A percentile compares a stretch with the other conserved stretches of the same genome.
These are phyloP conservation scores for Cylas formicarius DNA, from an alignment of 1,140 invertebrate species.

Conservation along the genomic window DNA sequence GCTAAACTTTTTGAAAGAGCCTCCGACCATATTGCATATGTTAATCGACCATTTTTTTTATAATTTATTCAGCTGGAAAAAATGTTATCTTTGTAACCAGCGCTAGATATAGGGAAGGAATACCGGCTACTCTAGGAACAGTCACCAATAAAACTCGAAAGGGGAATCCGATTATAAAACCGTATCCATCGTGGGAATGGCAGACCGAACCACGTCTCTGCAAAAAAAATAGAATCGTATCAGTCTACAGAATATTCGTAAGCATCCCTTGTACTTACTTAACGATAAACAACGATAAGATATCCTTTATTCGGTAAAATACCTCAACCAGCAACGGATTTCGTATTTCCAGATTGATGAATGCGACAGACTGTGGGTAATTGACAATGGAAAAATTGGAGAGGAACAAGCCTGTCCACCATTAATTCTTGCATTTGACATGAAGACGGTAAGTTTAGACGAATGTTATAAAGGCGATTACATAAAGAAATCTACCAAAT, in stretches of 20 bases:
- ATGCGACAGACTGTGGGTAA: conserved; percentile 8
- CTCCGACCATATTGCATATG: too few species aligned
- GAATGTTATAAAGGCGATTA: too few species aligned
- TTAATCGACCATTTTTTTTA: too few species aligned
- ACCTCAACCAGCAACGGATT: too few species aligned
- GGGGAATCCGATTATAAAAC: conserved; percentile 45
- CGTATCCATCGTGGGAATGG: conserved; percentile 47
- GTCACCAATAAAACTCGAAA: conserved; percentile 44
- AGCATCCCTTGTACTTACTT: not conserved
- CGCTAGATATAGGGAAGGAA: too few species aligned
- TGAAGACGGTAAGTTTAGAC: conserved; percentile 1
- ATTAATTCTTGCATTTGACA: conserved; percentile 7
- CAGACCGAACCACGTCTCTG: conserved; percentile 30
- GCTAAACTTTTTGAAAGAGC: too few species aligned
- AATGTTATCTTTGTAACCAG: too few species aligned
- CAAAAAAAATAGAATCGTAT: not conserved
- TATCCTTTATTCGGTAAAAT: too few species aligned
- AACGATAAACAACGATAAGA: too few species aligned
- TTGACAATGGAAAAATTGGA: not conserved
- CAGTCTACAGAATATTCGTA: not conserved
- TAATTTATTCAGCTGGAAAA: too few species aligned
- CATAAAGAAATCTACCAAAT: not conserved
- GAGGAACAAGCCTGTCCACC: not conserved
- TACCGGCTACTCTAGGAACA: conserved; percentile 58
- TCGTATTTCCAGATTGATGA: conserved; percentile 11